Conservation (phyloP, 2,888 invertebrate species). For the Petrophora chlorosata region DNA sequence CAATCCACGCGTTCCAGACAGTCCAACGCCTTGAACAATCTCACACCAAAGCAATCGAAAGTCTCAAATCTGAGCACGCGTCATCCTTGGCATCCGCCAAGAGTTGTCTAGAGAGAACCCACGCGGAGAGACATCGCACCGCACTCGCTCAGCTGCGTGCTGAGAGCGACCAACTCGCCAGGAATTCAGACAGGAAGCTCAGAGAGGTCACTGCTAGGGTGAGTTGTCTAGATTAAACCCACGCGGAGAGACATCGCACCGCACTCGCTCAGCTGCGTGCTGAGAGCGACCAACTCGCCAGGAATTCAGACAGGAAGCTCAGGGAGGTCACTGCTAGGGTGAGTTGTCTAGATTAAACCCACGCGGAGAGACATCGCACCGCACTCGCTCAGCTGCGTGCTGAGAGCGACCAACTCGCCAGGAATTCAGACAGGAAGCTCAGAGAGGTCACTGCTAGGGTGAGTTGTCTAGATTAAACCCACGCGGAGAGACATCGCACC, state of each 20-base stretch:
- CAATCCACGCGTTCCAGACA: slow-evolving; percentile 46
- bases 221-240: slow-evolving; percentile 36
- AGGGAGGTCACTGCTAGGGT: slow-evolving; percentile 50
- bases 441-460: no score
- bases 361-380: no score
- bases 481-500: no score
- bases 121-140: slow-evolving; percentile 65
- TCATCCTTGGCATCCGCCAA: slow-evolving; percentile 52
- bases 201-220: slow-evolving; percentile 65
- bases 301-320: slow-evolving; percentile 65
- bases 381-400: no score
- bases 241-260: slow-evolving; percentile 65
- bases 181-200: slow-evolving; percentile 65
- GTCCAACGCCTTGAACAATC: slow-evolving; percentile 57
- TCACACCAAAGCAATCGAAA: slow-evolving; percentile 57
- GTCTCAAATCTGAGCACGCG: slow-evolving; percentile 53
- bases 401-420: no score
- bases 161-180: slow-evolving; percentile 60
- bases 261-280: slow-evolving; percentile 65
- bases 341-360: slow-evolving; percentile 31
- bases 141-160: slow-evolving; percentile 65
- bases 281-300: slow-evolving; percentile 59
- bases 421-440: neutral
- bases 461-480: no score
- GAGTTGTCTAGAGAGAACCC: slow-evolving; percentile 56